A percentile compares a stretch with the other conserved stretches of the same genome.
These are phyloP conservation scores for Glossosoma conforme DNA, from an alignment of 1,140 invertebrate species.

Conservation along the genomic window DNA sequence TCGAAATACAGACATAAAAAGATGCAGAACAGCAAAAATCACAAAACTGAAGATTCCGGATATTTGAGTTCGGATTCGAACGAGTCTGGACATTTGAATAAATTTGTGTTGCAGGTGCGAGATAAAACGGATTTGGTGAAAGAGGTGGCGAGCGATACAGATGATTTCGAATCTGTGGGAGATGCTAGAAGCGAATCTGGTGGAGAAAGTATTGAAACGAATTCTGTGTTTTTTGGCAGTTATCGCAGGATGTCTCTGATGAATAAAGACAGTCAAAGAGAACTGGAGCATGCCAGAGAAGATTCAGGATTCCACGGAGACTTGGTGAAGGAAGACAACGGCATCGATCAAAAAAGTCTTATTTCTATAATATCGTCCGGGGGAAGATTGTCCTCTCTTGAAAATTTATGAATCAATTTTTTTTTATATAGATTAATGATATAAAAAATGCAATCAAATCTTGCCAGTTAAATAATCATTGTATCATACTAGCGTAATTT, in stretches of 20 bases:
- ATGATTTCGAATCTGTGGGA: conserved; percentile 65
- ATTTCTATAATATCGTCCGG: conserved; percentile 14
- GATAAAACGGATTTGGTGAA: conserved; percentile 27
- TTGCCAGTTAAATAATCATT: no score
- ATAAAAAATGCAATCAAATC: no score
- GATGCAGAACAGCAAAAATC: conserved; percentile 42
- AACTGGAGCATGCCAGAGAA: conserved; percentile 11
- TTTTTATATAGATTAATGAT: no score
- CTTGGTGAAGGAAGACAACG: conserved; percentile 4
- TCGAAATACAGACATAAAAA: conserved; percentile 39
- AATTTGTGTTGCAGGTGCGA: conserved; percentile 44
- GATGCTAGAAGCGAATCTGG: conserved; percentile 78
- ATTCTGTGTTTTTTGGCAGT: conserved; percentile 72
- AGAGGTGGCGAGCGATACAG: conserved; percentile 33
- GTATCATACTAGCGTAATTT: no score
- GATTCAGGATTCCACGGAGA: conserved; percentile 3
- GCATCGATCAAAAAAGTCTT: conserved; percentile 8
- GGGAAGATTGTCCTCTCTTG: conserved; percentile 14
- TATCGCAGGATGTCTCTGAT: conserved; percentile 41
- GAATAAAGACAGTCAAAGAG: conserved; percentile 8
- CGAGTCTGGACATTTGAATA: conserved; percentile 46
- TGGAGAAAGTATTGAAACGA: conserved; percentile 76
- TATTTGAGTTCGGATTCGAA: conserved; percentile 68
- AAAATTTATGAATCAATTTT: conserved; percentile 26
- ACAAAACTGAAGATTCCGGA: conserved; percentile 57